Base-by-base conservation (phyloP, 2,113 vertebrate species). In the Stercorarius parasiticus region DNA sequence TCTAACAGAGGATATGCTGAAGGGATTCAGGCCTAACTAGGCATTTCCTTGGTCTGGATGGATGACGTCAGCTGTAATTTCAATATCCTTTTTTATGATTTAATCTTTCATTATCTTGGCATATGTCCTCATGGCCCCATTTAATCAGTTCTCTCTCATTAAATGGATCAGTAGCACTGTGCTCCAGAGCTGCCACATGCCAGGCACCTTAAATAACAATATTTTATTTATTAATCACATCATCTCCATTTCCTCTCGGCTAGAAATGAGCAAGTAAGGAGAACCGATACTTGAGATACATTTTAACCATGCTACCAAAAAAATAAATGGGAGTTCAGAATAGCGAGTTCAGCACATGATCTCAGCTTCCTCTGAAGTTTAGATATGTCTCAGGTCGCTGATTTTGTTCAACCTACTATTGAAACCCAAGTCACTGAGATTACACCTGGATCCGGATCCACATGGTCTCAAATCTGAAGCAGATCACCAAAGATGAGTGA, bases 221-320 rank as follows among this genome's bases (percentile, higher is more conserved):
- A 23, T 82, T 95, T 90, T 78, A 59, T 95, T 92, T 61, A 67
- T 86, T 92, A 82, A 78, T 88, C 69, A n/a, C 64, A 47, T 52
- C 1, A 42, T 79, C 43, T 74, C n/a, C 22, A 21, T 88, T 47
- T 94, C 76, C 82, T 88, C 55, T 71, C 21, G 0, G 59, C 64
- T 66, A 88, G 64, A 86, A 95, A 88, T 42, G 55, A 84, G 59
- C 55, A 77, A 85, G 77, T 77, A 65, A 61, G 67, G 82, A 66
- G 71, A 73, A 53, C 47, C 0, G 11, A 79, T 87, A 52, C 50
- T 80, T 13, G 70, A 85, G 55, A 78, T 58, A 29, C 3, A 42
- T 64, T 92, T 92, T 83, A 88, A 86, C 52, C 82, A 49, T 27
- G 7, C 13, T 21, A 56, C 77, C 49, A 53, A 42, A 55, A 84